Evolutionary conservation across 2,113 vertebrate genomes (phyloP).

Genomic region (Propithecus coquereli): DNA sequence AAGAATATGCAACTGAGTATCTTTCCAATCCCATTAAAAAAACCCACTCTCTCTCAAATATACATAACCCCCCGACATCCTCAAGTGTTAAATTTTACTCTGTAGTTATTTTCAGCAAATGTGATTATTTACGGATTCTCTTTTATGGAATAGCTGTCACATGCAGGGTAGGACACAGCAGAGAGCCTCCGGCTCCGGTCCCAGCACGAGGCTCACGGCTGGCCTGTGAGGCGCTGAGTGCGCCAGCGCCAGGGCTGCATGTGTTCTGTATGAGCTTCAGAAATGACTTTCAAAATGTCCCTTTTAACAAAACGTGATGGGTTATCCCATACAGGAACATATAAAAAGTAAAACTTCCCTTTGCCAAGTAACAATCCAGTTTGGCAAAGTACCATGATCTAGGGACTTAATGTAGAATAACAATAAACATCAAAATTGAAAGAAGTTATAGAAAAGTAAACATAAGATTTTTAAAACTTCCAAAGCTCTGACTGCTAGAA

Average conservation of each 20-base stretch:
- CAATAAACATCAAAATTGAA: background rate
- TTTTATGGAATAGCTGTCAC: background rate
- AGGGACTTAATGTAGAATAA: background rate
- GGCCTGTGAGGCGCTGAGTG: accelerated
- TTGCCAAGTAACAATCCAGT: background rate
- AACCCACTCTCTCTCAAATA: background rate
- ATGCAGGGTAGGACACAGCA: background rate
- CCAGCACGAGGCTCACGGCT: background rate
- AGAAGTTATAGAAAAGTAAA: background rate
- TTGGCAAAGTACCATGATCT: background rate
- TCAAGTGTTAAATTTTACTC: background rate
- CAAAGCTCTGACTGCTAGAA: background rate
- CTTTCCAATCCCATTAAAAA: background rate
- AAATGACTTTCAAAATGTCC: background rate
- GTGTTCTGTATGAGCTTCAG: background rate
- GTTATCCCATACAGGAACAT: background rate
- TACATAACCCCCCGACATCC: background rate
- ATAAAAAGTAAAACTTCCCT: background rate
- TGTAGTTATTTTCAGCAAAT: background rate
- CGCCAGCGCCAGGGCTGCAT: background rate
- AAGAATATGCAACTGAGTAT: background rate
- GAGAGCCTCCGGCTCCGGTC: background rate
- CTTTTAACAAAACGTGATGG: background rate
- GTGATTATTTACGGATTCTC: background rate
- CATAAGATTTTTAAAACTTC: background rate